Conservation (phyloP, 2,888 invertebrate species). For the Theodoxus fluviatilis region DNA sequence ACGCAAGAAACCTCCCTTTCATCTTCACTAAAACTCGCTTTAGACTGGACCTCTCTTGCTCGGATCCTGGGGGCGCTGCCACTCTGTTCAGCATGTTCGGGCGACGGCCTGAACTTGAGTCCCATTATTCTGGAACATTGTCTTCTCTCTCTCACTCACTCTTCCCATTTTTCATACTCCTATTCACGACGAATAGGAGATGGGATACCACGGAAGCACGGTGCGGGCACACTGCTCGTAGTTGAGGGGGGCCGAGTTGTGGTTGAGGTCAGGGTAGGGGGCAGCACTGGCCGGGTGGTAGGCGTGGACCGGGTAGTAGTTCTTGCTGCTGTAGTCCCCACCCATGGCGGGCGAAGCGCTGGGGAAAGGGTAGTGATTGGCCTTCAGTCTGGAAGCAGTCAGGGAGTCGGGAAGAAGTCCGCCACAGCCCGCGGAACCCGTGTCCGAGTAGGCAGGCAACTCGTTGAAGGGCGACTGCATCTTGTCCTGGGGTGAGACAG, state of each 20-base stretch:
- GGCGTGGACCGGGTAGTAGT: conserved; percentile 17
- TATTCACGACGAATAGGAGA: conserved; percentile 23
- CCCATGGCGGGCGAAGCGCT: conserved; percentile 28
- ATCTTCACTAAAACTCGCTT: too few species aligned
- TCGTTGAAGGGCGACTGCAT: conserved; percentile 39
- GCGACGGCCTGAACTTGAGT: too few species aligned
- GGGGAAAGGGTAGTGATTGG: conserved; percentile 11
- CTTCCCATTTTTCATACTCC: not conserved
- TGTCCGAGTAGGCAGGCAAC: too few species aligned
- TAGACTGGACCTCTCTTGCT: too few species aligned
- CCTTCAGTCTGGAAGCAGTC: too few species aligned
- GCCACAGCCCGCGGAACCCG: too few species aligned
- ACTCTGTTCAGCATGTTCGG: too few species aligned
- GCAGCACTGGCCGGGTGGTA: conserved; percentile 18
- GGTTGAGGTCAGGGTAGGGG: conserved; percentile 32
- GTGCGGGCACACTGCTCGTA: conserved; percentile 38
- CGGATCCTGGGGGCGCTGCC: too few species aligned
- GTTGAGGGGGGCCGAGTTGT: conserved; percentile 26
- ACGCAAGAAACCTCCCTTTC: too few species aligned
- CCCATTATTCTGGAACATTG: too few species aligned
- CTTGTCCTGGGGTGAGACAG: conserved; percentile 91
- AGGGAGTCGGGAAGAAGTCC: too few species aligned
- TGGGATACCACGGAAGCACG: conserved; percentile 38
- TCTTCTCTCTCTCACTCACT: not conserved
- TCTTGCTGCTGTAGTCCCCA: conserved; percentile 26